Evolutionary conservation across 2,888 invertebrate species (phyloP).

Genomic region (Acrobasis suavella): DNA sequence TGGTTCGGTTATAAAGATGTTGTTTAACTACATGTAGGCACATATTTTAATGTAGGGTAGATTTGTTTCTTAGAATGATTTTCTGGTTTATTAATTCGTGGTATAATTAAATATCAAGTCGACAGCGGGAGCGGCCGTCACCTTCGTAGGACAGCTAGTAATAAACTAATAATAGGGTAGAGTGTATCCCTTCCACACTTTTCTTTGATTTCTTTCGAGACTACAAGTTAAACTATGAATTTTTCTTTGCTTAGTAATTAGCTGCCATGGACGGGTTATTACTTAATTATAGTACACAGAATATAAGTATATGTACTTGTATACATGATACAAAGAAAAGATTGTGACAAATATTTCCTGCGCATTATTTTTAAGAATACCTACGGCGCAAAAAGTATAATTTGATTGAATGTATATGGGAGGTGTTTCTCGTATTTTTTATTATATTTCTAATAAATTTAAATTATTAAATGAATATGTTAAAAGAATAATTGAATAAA

Average conservation of each 20-base stretch:
- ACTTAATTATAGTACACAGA: slow-evolving; percentile 35
- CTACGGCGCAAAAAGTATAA: too few species aligned
- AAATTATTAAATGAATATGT: too few species aligned
- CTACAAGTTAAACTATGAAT: slow-evolving; percentile 42
- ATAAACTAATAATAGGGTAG: slow-evolving; percentile 71
- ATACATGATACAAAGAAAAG: too few species aligned
- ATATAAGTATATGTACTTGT: not conserved
- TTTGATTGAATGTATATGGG: too few species aligned
- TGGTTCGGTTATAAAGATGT: too few species aligned
- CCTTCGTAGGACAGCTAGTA: slow-evolving; percentile 58
- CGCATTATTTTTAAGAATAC: too few species aligned
- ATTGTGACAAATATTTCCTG: too few species aligned
- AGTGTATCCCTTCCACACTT: slow-evolving; percentile 63
- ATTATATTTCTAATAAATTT: too few species aligned
- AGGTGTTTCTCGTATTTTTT: too few species aligned
- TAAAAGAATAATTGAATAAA: too few species aligned
- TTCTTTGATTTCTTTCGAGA: slow-evolving; percentile 73
- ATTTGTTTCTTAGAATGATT: not conserved
- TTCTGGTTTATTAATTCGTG: slow-evolving; percentile 29
- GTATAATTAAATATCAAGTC: slow-evolving; percentile 32
- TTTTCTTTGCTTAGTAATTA: slow-evolving; percentile 64
- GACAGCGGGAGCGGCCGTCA: slow-evolving; percentile 65
- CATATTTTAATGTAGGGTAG: too few species aligned
- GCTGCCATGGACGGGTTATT: slow-evolving; percentile 49
- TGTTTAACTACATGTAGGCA: too few species aligned